Evolutionary conservation across 2,888 invertebrate genomes (phyloP).

Genomic region (Steromphala cineraria): DNA sequence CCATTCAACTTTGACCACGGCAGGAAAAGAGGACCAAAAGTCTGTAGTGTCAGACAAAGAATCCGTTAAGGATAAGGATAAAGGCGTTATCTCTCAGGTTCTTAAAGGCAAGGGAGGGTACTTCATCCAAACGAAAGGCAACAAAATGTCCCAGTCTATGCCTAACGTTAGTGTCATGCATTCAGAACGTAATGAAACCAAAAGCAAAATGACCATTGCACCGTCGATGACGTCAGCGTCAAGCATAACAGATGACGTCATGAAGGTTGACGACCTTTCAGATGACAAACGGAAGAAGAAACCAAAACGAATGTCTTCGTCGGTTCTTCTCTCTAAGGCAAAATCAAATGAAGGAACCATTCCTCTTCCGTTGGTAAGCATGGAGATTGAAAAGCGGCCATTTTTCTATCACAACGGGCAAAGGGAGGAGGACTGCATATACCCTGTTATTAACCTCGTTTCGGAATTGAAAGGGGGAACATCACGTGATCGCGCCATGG

Average conservation of each 20-base stretch:
- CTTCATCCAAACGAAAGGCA: constrained; percentile 8
- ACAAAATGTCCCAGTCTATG: constrained; percentile 20
- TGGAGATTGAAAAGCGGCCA: constrained; percentile 63
- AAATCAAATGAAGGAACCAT: constrained; percentile 63
- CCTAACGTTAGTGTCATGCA: constrained; percentile 19
- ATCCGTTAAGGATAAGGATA: neutral
- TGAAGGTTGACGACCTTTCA: constrained; percentile 12
- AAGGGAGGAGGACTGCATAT: constrained; percentile 60
- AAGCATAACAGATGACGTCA: neutral
- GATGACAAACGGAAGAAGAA: neutral
- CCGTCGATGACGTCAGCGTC: neutral
- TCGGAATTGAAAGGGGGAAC: constrained; percentile 62
- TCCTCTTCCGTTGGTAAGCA: constrained; percentile 65
- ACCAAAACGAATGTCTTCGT: constrained; percentile 46
- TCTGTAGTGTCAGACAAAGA: neutral
- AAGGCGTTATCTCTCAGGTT: neutral
- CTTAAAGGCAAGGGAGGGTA: constrained; percentile 3
- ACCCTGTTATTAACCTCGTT: constrained; percentile 61
- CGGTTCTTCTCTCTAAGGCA: constrained; percentile 57
- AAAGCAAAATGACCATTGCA: neutral
- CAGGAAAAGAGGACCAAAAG: neutral
- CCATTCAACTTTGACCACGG: neutral
- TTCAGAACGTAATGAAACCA: neutral
- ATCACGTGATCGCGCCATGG: constrained; percentile 70
- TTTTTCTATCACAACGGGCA: constrained; percentile 67